Base-by-base conservation (phyloP, 2,113 vertebrate genomes). In the Ageneiosus marmoratus region DNA sequence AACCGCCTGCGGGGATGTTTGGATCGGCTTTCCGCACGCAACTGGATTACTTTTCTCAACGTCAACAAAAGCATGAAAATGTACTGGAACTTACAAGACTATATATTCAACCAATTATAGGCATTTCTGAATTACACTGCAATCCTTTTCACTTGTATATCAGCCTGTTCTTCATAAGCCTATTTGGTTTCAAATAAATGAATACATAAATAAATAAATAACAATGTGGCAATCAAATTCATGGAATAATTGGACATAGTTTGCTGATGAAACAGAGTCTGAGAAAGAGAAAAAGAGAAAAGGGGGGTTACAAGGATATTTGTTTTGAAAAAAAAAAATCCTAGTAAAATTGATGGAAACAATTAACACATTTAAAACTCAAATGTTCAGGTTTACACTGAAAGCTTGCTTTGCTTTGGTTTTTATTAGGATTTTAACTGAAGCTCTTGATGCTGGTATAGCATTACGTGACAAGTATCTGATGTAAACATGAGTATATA, bases 1-100 rank as follows among this genome's bases (percentile, higher is more conserved):
- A 72, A 83, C 18, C 16, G 15, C 78, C 77, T 77, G 70, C 65
- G 20, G 80, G 82, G 81, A 77, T 46, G 63, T 32, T 60, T 55
- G 74, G 41, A 72, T 27, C 22, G n/a, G 51, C 11, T 48, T 37
- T 72, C 27, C 63, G 62, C 77, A 63, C 16, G 16, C 58, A 77
- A 32, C 53, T 29, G 4, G 62, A 80, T 78, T 62, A 62, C 8
- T 46, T 79, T 80, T 29, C n/a, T 32, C 29, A 55, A n/a, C 50
- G 20, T 41, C 9, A 53, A 70, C 18, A 80, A 70, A 80, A 37
- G 4, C 24, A 55, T 70, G 55, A 12, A 37, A 29, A 65, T 4
- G 16, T 7, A 51, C 24, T 32, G 46, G 18, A 51, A 46, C 11
- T 18, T 79, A 29, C 0, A 3, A 5, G 20, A 41, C 48, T 67